Percentiles rank a stretch among this genome's conserved stretches.
These are phyloP conservation scores for Cottus gobio DNA, from an alignment of 2,113 vertebrate genomes.

Conservation along the genomic window DNA sequence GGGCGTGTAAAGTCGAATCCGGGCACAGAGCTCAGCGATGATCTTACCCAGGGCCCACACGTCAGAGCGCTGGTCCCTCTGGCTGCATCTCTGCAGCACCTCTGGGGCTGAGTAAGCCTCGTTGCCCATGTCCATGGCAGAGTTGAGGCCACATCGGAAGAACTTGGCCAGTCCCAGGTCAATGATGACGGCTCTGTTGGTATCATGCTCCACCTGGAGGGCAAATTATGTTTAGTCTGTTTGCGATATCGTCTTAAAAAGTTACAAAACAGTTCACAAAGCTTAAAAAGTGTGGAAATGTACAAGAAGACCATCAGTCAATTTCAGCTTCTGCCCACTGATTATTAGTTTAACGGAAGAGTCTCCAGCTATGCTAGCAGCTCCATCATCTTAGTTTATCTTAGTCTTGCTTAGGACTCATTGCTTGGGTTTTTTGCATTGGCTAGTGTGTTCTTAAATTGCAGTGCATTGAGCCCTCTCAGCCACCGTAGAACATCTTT, in stretches of 20 bases:
- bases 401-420: not conserved
- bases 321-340: not conserved
- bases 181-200: conserved; percentile 82
- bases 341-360: too few species aligned
- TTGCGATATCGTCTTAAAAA: not conserved
- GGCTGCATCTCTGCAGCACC: conserved; percentile 51
- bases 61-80: conserved; percentile 78
- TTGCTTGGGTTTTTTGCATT: too few species aligned
- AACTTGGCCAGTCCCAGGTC: conserved; percentile 84
- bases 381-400: not conserved
- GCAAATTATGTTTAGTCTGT: conserved; percentile 8
- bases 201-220: conserved; percentile 79
- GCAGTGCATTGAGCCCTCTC: not conserved
- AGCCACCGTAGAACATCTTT: not conserved
- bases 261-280: not conserved
- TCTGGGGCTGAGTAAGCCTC: conserved; percentile 82
- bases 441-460: not conserved
- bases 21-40: conserved; percentile 78
- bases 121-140: conserved; percentile 79
- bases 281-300: not conserved
- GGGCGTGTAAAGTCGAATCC: conserved; percentile 73
- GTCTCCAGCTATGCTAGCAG: not conserved
- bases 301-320: not conserved
- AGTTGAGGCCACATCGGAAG: conserved; percentile 69
- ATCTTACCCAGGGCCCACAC: conserved; percentile 86